Percentiles rank a stretch among this genome's conserved stretches.
Evolutionary conservation across 2,797 vertebrate genomes (phyloP).

Genomic region (Scolopax rusticola): DNA sequence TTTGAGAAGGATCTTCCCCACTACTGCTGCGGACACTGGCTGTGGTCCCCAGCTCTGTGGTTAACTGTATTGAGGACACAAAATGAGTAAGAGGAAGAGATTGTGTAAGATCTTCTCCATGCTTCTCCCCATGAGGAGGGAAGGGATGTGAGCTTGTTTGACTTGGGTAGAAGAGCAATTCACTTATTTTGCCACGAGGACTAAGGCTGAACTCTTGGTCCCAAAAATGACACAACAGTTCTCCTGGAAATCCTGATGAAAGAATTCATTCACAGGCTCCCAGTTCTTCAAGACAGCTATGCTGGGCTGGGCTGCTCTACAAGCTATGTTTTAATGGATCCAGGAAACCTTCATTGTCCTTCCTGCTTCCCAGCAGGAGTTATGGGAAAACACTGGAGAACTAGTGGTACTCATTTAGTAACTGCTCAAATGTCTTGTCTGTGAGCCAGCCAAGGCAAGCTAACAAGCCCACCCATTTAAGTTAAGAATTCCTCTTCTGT

Average conservation of each 20-base stretch:
- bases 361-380: slow-evolving; percentile 6
- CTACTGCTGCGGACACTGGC: neutral
- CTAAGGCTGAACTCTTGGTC: slow-evolving; percentile 1
- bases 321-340: neutral
- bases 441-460: neutral
- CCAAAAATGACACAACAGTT: slow-evolving; percentile 26
- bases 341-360: slow-evolving; percentile 39
- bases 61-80: slow-evolving; percentile 6
- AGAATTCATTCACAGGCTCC: slow-evolving; percentile 40
- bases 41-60: slow-evolving; percentile 34
- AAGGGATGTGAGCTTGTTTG: slow-evolving; percentile 49
- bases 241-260: slow-evolving; percentile 46
- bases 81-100: slow-evolving; percentile 38
- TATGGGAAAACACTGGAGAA: slow-evolving; percentile 27
- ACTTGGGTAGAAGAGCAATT: neutral
- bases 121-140: neutral
- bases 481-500: slow-evolving; percentile 1
- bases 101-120: slow-evolving; percentile 44
- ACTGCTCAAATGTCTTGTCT: neutral
- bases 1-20: neutral
- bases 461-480: neutral
- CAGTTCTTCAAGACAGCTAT: neutral
- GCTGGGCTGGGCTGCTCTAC: neutral
- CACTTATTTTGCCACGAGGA: neutral
- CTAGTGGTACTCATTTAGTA: neutral